Evolutionary conservation across 2,113 vertebrate species (phyloP).

Genomic region (Physeter macrocephalus): DNA sequence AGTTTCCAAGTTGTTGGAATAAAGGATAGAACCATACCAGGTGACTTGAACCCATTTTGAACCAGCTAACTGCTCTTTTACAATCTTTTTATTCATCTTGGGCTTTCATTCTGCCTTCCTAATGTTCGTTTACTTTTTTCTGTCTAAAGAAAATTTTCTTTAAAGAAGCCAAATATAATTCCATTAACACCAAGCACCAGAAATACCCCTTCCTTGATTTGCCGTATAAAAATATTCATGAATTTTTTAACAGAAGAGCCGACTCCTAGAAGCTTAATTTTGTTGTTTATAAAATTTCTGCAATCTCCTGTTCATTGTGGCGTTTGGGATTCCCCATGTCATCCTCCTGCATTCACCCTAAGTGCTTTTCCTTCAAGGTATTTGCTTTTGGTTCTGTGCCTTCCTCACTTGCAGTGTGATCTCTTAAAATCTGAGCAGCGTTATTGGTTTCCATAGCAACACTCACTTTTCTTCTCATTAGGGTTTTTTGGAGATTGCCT

Average conservation of each 20-base stretch:
- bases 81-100: not conserved
- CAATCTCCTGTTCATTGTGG: not conserved
- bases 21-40: not conserved
- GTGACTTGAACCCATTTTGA: not conserved
- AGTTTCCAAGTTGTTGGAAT: not conserved
- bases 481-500: not conserved
- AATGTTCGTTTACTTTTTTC: not conserved
- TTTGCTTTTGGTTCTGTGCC: not conserved
- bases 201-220: not conserved
- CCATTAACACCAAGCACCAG: not conserved
- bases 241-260: not conserved
- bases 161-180: conserved; percentile 3
- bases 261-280: not conserved
- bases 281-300: not conserved
- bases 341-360: not conserved
- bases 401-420: not conserved
- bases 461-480: conserved; percentile 24
- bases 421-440: conserved; percentile 2
- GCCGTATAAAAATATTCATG: not conserved
- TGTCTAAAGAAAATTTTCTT: not conserved
- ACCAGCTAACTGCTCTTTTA: not conserved
- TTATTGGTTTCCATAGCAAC: conserved; percentile 46
- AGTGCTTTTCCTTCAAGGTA: not conserved
- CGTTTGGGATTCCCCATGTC: not conserved
- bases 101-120: not conserved